These are phyloP conservation scores for Yasuhikotakia modesta DNA, from an alignment of 2,797 vertebrate species.

Conservation along the genomic window DNA sequence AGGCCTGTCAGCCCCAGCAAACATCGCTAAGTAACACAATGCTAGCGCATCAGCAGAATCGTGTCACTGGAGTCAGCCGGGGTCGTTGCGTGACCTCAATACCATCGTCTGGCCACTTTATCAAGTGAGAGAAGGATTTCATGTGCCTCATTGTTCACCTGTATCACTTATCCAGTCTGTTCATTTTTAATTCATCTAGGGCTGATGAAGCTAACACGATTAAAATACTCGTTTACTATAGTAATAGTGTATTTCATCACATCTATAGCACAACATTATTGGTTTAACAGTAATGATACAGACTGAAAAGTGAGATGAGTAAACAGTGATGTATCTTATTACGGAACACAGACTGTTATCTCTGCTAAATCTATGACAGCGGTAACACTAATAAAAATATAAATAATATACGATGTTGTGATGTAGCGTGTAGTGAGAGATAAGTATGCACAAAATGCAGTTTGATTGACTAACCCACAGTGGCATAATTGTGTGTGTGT, in stretches of 20 bases:
- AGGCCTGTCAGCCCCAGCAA: conserved; percentile 10
- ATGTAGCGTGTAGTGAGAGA: neutral
- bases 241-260: neutral
- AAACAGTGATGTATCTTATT: neutral
- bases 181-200: neutral
- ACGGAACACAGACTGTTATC: neutral
- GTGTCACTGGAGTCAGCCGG: conserved; percentile 31
- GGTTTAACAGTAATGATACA: neutral
- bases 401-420: neutral
- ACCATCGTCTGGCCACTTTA: conserved; percentile 62
- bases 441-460: neutral
- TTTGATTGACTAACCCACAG: conserved; percentile 5
- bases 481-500: neutral
- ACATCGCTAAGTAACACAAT: conserved; percentile 35
- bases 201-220: neutral
- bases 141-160: neutral
- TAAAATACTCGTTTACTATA: neutral
- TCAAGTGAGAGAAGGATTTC: conserved; percentile 24
- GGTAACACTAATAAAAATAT: neutral
- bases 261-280: neutral
- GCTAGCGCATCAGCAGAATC: conserved; percentile 60
- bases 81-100: conserved; percentile 62
- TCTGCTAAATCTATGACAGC: neutral
- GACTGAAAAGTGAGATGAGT: no score
- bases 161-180: conserved; percentile 24